Percentiles rank a stretch among this genome's conserved stretches.
Conservation (phyloP, 2,113 vertebrate genomes). For the Condylura cristata region DNA sequence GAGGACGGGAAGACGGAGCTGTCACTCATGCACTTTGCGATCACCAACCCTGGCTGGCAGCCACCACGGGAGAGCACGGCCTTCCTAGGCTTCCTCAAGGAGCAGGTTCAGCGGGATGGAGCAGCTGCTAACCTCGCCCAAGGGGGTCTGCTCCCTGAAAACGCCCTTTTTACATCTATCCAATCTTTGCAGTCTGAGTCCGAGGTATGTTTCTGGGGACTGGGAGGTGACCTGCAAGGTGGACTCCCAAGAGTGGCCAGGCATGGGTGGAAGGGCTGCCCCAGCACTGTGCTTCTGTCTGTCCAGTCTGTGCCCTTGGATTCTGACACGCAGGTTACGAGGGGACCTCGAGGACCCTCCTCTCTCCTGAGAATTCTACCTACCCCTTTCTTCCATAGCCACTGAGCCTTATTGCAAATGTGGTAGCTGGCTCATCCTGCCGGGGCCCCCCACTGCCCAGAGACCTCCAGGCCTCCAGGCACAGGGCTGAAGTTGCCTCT, state of each 20-base stretch:
- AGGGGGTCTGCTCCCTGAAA: slow-evolving; percentile 88
- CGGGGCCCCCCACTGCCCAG: slow-evolving; percentile 89
- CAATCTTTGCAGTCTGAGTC: slow-evolving; percentile 92
- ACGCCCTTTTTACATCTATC: slow-evolving; percentile 90
- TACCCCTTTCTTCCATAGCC: slow-evolving; percentile 86
- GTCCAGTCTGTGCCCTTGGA: neutral
- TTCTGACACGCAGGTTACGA: neutral
- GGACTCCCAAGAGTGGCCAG: neutral
- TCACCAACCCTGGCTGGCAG: slow-evolving; percentile 99
- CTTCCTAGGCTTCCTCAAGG: slow-evolving; percentile 97
- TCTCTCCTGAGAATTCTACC: neutral
- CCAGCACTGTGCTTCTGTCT: neutral
- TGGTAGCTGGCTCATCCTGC: slow-evolving; percentile 90
- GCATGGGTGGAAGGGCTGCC: neutral
- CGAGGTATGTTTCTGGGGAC: slow-evolving; percentile 85
- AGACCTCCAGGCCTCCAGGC: slow-evolving; percentile 89
- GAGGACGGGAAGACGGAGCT: slow-evolving; percentile 98
- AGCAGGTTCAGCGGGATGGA: slow-evolving; percentile 95
- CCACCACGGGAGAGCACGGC: slow-evolving; percentile 96
- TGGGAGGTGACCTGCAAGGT: neutral
- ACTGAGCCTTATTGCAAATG: slow-evolving; percentile 95
- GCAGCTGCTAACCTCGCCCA: slow-evolving; percentile 83
- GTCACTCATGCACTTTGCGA: slow-evolving; percentile 99
- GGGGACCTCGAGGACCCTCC: neutral
- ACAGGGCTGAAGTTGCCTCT: slow-evolving; percentile 90